Evolutionary conservation across 1,140 invertebrate genomes (phyloP), one percentile per base, ranked within the genome.

Genomic region (Homarus americanus): DNA sequence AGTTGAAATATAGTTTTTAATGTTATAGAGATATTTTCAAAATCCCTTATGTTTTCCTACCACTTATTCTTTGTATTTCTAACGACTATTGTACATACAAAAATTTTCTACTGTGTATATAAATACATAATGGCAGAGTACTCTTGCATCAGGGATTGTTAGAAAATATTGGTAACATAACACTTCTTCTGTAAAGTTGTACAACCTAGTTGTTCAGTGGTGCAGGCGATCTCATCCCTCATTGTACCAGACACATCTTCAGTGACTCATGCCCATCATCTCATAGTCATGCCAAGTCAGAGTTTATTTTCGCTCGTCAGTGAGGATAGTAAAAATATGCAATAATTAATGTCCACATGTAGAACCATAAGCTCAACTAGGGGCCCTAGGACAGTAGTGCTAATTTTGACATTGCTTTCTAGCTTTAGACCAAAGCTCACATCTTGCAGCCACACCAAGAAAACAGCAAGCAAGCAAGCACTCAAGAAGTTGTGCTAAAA

Each of bases 321-420:
- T 90, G 82, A 90, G 88, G 88, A 90, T 90, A 90, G 88, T 90
- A 90, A 90, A 88, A 78, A 90, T 90, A 90, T 90, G 88, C 88
- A 90, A 90, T 90, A 90, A 90, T 90, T 90, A 90, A 84, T 90
- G 88, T 90, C 88, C 88, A 90, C 72, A 90, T 84, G 80, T 90
- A 90, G 88, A 90, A 90, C 88, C 88, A 90, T 90, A 83, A 90
- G 88, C 88, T 90, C 88, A 90, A 90, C 69, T 90, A 90, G 88
- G 88, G 82, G 88, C 88, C 88, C 80, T 84, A 90, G 88, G 41
- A 83, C 44, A 28, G 80, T 90, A 90, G 88, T 90, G 88, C 88
- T 84, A 78, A 90, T 90, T 90, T 90, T 90, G 88, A 90, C 88
- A 90, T 90, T 90, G 88, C 88, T 90, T 75, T 90, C 88, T 90